Conservation (phyloP, 2,888 invertebrate species). For the Dusona sp. region DNA sequence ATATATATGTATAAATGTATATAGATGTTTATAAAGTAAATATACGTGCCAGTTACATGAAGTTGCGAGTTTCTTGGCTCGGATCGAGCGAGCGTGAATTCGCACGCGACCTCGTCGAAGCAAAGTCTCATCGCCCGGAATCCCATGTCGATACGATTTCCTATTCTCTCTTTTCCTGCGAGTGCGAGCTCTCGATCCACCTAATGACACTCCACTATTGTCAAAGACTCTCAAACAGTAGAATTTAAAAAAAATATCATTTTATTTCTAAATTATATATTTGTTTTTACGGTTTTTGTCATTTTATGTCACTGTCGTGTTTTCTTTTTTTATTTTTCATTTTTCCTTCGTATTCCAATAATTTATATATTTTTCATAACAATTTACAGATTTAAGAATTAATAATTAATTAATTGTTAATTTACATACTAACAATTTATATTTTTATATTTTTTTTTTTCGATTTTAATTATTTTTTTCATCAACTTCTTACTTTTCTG, state of each 20-base stretch:
- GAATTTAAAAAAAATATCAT: neutral
- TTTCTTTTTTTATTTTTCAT: neutral
- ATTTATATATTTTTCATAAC: too few relatives aligned
- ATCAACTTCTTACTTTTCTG: too few relatives aligned
- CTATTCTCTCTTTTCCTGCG: conserved; percentile 68
- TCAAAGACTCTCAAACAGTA: neutral
- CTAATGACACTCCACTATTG: conserved; percentile 22
- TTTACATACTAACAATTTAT: too few relatives aligned
- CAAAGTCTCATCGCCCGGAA: conserved; percentile 65
- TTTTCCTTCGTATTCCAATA: too few relatives aligned
- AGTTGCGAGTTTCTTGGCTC: conserved; percentile 53
- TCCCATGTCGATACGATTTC: conserved; percentile 70
- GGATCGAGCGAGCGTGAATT: conserved; percentile 62
- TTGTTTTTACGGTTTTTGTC: neutral
- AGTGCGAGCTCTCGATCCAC: conserved; percentile 29
- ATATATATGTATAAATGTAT: conserved; percentile 12
- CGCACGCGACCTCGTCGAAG: conserved; percentile 61
- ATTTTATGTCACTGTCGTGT: neutral
- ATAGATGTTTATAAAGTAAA: conserved; percentile 4
- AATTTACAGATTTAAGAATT: too few relatives aligned
- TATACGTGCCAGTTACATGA: conserved; percentile 54
- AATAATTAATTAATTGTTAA: too few relatives aligned
- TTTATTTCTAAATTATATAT: neutral
- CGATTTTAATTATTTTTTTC: too few relatives aligned
- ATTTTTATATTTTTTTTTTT: too few relatives aligned